Evolutionary conservation across 2,888 invertebrate genomes (phyloP).

Genomic region (Masnerella sp.): DNA sequence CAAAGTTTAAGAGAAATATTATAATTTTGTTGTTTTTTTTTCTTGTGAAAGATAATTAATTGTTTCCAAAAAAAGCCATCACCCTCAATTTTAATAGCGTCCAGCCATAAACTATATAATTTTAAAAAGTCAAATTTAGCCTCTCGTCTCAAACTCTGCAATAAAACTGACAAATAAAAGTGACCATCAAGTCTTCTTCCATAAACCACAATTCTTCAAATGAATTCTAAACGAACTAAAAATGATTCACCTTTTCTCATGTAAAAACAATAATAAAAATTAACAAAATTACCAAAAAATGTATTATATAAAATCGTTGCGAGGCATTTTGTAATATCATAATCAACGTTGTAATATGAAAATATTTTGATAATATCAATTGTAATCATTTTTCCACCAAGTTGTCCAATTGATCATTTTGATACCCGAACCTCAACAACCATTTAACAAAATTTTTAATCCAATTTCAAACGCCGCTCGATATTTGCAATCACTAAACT

Average conservation of each 20-base stretch:
- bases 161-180: conserved; percentile 26
- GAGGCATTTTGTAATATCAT: too few species aligned
- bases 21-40: too few species aligned
- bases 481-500: conserved; percentile 29
- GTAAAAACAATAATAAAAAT: conserved; percentile 4
- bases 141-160: not conserved
- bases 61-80: too few species aligned
- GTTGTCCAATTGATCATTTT: not conserved
- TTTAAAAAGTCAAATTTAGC: conserved; percentile 5
- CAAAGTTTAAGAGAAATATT: too few species aligned
- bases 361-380: too few species aligned
- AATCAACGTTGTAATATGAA: too few species aligned
- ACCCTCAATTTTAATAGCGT: conserved; percentile 22
- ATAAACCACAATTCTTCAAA: conserved; percentile 24
- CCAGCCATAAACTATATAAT: conserved; percentile 5
- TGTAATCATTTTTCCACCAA: too few species aligned
- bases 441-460: conserved; percentile 20
- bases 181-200: conserved; percentile 24
- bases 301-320: too few species aligned
- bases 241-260: too few species aligned
- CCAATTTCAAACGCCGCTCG: conserved; percentile 22
- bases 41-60: too few species aligned
- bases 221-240: conserved; percentile 25
- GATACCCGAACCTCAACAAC: not conserved
- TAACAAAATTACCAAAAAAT: not conserved